phyloP scores from a whole-genome alignment of 1,140 invertebrate species.

The Bombus ignitus region DNA sequence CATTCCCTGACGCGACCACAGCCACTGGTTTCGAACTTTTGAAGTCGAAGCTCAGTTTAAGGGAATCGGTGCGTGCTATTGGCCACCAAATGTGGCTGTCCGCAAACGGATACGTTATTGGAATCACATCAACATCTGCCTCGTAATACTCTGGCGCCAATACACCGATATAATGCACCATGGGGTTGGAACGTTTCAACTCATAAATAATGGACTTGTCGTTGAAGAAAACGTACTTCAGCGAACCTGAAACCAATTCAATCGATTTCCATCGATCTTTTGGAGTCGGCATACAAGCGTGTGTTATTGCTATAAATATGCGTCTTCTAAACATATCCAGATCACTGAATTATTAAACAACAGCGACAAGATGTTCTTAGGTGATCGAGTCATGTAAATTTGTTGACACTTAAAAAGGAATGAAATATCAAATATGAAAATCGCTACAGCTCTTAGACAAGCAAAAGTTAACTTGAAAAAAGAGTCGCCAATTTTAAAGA shows the following conservation, averaged over 20 bases:
- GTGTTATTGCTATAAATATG: no score
- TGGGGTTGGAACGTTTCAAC: constrained; percentile 90
- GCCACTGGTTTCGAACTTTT: constrained; percentile 92
- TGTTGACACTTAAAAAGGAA: no score
- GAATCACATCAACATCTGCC: constrained; percentile 92
- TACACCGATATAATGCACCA: constrained; percentile 92
- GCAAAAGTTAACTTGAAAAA: no score
- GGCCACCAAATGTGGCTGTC: constrained; percentile 94
- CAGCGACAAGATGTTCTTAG: no score
- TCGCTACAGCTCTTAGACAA: no score
- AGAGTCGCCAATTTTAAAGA: no score
- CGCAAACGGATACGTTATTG: constrained; percentile 95
- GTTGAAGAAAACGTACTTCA: constrained; percentile 96
- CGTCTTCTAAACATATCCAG: no score
- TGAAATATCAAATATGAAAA: no score
- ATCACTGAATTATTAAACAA: no score
- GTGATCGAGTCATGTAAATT: no score
- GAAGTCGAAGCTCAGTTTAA: constrained; percentile 94
- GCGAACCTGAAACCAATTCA: constrained; percentile 85
- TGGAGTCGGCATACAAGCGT: not conserved
- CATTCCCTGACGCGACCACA: constrained; percentile 92
- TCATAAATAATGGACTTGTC: constrained; percentile 95
- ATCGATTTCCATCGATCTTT: not conserved
- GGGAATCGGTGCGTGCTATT: constrained; percentile 86
- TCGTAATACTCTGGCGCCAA: constrained; percentile 92